Conservation (phyloP, 2,797 vertebrate genomes). For the Bovichtus diacanthus region DNA sequence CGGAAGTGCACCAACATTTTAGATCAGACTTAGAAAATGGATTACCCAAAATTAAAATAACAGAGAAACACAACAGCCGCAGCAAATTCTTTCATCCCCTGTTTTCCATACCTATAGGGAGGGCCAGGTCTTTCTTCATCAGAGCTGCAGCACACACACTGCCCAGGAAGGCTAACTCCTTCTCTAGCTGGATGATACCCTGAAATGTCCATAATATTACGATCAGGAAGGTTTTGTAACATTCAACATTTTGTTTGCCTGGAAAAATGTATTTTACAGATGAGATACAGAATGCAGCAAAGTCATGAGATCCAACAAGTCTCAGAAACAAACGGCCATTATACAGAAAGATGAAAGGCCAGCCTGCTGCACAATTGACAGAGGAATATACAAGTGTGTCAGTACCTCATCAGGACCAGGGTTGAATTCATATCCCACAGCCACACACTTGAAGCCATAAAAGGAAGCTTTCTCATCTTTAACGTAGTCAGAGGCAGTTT, state of each 20-base stretch:
- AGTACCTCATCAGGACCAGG: conserved; percentile 95
- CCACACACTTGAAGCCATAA: conserved; percentile 98
- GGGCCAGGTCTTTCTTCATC: conserved; percentile 98
- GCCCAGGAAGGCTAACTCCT: conserved; percentile 96
- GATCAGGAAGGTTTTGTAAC: conserved; percentile 19
- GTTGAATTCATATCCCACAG: conserved; percentile 98
- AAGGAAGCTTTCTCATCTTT: conserved; percentile 99
- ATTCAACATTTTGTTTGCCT: not conserved
- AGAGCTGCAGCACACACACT: conserved; percentile 97
- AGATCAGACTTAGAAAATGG: too few relatives aligned
- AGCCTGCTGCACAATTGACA: not conserved
- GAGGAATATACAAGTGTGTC: not conserved
- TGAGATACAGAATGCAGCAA: not conserved
- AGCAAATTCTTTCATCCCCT: not conserved
- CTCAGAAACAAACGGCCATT: not conserved
- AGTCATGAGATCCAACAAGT: not conserved
- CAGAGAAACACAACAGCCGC: not conserved
- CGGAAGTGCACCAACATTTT: too few relatives aligned
- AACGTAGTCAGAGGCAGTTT: conserved; percentile 99
- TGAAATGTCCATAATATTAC: conserved; percentile 73
- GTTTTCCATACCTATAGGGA: conserved; percentile 91
- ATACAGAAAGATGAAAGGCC: not conserved
- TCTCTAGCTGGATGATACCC: conserved; percentile 98
- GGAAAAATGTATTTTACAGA: not conserved
- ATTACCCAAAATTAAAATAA: too few relatives aligned